These are phyloP conservation scores for Dryas iulia DNA, from an alignment of 1,140 invertebrate genomes.

Conservation along the genomic window DNA sequence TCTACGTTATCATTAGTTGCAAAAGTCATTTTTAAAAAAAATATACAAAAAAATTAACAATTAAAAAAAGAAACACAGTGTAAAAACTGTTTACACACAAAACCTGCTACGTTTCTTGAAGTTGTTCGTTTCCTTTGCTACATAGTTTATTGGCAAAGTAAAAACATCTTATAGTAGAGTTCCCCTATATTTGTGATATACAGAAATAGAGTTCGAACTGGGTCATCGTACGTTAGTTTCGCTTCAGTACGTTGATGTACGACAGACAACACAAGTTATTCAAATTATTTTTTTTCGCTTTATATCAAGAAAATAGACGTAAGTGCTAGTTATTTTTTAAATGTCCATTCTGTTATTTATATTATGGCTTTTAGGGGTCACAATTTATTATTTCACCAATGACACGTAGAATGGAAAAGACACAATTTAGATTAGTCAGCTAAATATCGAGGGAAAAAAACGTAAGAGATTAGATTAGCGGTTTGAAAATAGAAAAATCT, in stretches of 20 bases:
- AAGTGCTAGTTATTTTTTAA: too few species aligned
- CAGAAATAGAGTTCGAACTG: slow-evolving; percentile 39
- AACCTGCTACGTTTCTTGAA: neutral
- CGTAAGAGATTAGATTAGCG: too few species aligned
- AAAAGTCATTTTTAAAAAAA: too few species aligned
- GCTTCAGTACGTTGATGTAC: slow-evolving; percentile 3
- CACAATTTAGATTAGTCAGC: too few species aligned
- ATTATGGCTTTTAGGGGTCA: too few species aligned
- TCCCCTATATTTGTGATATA: slow-evolving; percentile 17
- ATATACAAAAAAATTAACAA: neutral
- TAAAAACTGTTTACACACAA: neutral
- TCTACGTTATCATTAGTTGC: too few species aligned
- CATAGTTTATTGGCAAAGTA: slow-evolving; percentile 7
- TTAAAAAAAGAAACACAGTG: neutral
- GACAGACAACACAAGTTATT: neutral
- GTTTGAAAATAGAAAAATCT: too few species aligned
- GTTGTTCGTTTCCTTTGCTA: neutral
- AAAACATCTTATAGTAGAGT: slow-evolving; percentile 4
- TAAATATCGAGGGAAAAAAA: too few species aligned
- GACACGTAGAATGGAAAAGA: too few species aligned
- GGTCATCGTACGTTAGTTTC: slow-evolving; percentile 34
- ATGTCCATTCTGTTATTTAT: too few species aligned
- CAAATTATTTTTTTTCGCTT: neutral
- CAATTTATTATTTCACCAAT: too few species aligned
- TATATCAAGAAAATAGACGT: neutral